These are phyloP conservation scores for Tridacna gigas DNA, from an alignment of 2,888 invertebrate species.

Conservation along the genomic window DNA sequence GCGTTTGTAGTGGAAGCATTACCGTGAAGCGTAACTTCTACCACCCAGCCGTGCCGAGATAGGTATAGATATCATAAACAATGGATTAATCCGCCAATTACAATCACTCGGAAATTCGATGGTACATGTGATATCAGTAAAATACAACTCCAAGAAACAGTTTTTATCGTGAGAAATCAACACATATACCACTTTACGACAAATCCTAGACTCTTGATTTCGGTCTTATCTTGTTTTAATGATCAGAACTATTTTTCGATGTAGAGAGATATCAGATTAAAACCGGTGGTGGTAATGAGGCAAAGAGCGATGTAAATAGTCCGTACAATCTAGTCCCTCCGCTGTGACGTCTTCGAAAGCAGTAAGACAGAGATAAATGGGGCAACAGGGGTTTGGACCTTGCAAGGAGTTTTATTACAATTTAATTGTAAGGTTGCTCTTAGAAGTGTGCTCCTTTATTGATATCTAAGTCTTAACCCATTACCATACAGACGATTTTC, in stretches of 20 bases:
- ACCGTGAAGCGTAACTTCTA: slow-evolving; percentile 13
- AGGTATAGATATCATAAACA: slow-evolving; percentile 11
- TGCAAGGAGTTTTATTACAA: not conserved
- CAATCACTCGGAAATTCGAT: not conserved
- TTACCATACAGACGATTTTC: too few species aligned
- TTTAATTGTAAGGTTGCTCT: slow-evolving; percentile 10
- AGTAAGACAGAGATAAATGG: slow-evolving; percentile 47
- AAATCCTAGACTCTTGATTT: slow-evolving; percentile 49
- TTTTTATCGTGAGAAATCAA: slow-evolving; percentile 60
- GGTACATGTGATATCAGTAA: slow-evolving; percentile 2
- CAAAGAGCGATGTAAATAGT: slow-evolving; percentile 61
- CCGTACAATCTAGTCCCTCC: slow-evolving; percentile 54
- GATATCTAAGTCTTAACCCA: not conserved
- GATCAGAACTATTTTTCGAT: slow-evolving; percentile 63
- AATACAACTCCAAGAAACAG: slow-evolving; percentile 4
- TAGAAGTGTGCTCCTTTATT: not conserved
- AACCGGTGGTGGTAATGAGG: slow-evolving; percentile 59
- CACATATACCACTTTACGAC: slow-evolving; percentile 50
- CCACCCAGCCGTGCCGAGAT: slow-evolving; percentile 10
- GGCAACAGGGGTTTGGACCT: slow-evolving; percentile 27
- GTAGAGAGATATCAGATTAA: slow-evolving; percentile 61
- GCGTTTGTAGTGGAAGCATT: not conserved
- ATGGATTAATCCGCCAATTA: slow-evolving; percentile 19
- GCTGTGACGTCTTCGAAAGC: slow-evolving; percentile 42
- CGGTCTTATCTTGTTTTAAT: slow-evolving; percentile 58